Base-by-base conservation (phyloP, 2,113 vertebrate species). In the human (Homo sapiens) region DNA sequence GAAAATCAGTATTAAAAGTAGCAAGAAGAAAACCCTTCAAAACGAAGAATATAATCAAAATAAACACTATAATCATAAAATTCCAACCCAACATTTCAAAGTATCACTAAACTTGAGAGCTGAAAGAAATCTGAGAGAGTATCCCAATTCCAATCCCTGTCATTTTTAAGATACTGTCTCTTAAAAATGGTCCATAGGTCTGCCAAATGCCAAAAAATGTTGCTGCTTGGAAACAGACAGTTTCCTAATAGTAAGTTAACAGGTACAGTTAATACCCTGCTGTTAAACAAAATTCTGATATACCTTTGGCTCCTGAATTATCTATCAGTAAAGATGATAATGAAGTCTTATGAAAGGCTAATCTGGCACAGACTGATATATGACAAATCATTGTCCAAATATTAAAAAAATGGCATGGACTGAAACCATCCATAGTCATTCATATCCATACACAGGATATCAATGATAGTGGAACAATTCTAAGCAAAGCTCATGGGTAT, bases 21-120 rank as follows among this genome's bases (percentile, higher is more conserved):
- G 35, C 8, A 73, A 38, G 96, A 85, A 20, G 25, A 25, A 94
- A 87, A 75, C 14, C 25, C 76, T 91, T 70, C 38, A 73, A 90
- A 93, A 82, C 55, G 6, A 66, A 66, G 20, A 94, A 76, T 20
- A 83, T 48, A 89, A 68, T 73, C 55, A 90, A 90, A 93, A 89
- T 61, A 6, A 66, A 66, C 13, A 92, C 70, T 11, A 89, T 48
- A 85, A 68, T 66, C 55, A 88, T 55, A 94, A 82, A 94, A 43
- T 45, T 57, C 72, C 68, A 91, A 11, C 32, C n/a, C 27, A n/a
- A 50, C 27, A 80, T 70, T 88, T 82, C 68, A 82, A 30, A 59
- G 20, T 43, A 76, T 85, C 3, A 22, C 9, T 35, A 38, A 86
- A 61, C 50, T 45, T 90, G 70, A 94, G 27, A 96, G 23, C 40